These are phyloP conservation scores for Lophochroa leadbeateri DNA, from an alignment of 2,113 vertebrate species.

Conservation along the genomic window DNA sequence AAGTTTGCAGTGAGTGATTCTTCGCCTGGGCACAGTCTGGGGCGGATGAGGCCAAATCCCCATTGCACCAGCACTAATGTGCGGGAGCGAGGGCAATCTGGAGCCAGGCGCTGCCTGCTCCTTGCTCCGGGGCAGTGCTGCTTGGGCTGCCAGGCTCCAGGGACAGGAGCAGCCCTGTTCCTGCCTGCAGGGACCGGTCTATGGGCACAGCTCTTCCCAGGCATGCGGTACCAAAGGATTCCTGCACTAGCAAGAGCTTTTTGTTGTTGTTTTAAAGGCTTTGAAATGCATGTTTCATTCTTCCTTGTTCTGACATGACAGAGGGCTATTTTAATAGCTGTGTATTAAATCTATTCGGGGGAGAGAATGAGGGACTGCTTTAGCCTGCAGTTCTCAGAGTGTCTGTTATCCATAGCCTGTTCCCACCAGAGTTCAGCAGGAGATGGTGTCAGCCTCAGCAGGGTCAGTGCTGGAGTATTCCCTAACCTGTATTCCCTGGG, in stretches of 20 bases:
- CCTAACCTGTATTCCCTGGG: neutral
- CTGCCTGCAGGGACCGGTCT: neutral
- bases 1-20: neutral
- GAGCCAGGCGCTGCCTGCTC: neutral
- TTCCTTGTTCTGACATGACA: neutral
- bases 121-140: fast-evolving
- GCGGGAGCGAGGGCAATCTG: neutral
- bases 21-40: neutral
- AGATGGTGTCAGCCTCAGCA: neutral
- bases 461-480: neutral
- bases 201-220: neutral
- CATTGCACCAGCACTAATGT: fast-evolving
- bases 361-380: neutral
- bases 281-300: neutral
- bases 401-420: neutral
- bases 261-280: neutral
- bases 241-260: neutral
- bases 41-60: neutral
- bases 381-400: neutral
- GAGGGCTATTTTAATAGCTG: neutral
- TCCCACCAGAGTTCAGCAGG: neutral
- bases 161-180: neutral
- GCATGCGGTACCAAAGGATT: neutral
- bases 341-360: neutral
- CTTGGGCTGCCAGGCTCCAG: neutral